A percentile compares a stretch with the other conserved stretches of the same genome.
These are phyloP conservation scores for Pteropus rufus DNA, from an alignment of 2,797 vertebrate genomes.

Conservation along the genomic window DNA sequence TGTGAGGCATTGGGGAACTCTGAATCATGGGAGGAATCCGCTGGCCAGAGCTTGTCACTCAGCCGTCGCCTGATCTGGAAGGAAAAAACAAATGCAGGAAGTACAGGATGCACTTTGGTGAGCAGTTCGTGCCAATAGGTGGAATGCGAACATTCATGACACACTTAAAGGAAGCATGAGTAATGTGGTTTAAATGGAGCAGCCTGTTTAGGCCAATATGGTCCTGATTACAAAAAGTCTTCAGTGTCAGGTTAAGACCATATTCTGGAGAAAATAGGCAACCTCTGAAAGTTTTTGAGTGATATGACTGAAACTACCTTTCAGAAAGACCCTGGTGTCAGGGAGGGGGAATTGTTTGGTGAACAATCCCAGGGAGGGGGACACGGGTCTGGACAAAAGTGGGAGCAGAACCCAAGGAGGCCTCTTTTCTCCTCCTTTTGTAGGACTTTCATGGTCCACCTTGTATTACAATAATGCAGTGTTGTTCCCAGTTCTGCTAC, in stretches of 20 bases:
- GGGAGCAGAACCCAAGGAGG: neutral
- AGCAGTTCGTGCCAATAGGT: neutral
- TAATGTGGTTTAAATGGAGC: neutral
- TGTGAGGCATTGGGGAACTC: neutral
- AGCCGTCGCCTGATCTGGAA: neutral
- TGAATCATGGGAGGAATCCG: neutral
- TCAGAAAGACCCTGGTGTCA: neutral
- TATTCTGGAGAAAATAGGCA: neutral
- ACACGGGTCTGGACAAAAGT: neutral
- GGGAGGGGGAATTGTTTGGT: neutral
- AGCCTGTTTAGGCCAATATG: neutral
- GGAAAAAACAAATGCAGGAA: neutral
- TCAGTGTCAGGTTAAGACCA: neutral
- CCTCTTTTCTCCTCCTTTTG: neutral
- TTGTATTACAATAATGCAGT: neutral
- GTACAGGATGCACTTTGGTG: neutral
- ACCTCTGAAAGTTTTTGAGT: neutral
- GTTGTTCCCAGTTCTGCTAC: neutral
- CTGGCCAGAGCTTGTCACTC: neutral
- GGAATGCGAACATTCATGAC: neutral
- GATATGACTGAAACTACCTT: neutral
- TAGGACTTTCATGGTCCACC: neutral
- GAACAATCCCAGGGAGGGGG: neutral
- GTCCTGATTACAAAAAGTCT: neutral
- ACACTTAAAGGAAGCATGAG: neutral